Conservation (phyloP, 1,140 invertebrate genomes). For the Cydia amplana region DNA sequence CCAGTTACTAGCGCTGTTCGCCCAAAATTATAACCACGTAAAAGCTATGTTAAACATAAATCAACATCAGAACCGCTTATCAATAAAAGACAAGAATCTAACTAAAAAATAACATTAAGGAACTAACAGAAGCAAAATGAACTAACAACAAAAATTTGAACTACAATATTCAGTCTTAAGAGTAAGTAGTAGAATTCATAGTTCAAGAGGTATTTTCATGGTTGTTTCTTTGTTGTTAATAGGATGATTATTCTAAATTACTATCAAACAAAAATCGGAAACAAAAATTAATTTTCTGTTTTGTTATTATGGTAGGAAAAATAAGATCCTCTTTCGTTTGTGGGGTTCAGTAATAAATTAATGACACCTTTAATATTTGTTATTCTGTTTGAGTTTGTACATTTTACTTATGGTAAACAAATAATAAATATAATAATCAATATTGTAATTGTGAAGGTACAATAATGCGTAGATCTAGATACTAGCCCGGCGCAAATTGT, state of each 20-base stretch:
- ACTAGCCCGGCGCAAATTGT: too few species aligned
- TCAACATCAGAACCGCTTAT: conserved; percentile 15
- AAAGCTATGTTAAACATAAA: conserved; percentile 18
- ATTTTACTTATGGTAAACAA: too few species aligned
- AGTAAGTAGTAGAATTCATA: not conserved
- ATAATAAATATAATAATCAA: too few species aligned
- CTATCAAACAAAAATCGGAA: conserved; percentile 7
- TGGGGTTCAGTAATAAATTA: not conserved
- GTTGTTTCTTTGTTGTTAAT: not conserved
- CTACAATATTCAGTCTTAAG: not conserved
- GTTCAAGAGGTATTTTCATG: not conserved
- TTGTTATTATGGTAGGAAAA: conserved; percentile 9
- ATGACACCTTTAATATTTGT: too few species aligned
- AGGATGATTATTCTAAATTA: conserved; percentile 6
- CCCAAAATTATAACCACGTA: conserved; percentile 15
- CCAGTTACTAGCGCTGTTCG: not conserved
- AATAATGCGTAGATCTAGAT: too few species aligned
- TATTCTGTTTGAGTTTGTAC: too few species aligned
- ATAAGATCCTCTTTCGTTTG: not conserved
- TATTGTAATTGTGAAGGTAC: too few species aligned
- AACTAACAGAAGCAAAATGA: not conserved
- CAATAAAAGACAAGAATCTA: conserved; percentile 31
- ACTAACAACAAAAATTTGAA: not conserved
- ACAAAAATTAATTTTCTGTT: not conserved
- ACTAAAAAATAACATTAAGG: not conserved